Conservation (phyloP, 2,113 vertebrate species). For the Cyprinus carpio region DNA sequence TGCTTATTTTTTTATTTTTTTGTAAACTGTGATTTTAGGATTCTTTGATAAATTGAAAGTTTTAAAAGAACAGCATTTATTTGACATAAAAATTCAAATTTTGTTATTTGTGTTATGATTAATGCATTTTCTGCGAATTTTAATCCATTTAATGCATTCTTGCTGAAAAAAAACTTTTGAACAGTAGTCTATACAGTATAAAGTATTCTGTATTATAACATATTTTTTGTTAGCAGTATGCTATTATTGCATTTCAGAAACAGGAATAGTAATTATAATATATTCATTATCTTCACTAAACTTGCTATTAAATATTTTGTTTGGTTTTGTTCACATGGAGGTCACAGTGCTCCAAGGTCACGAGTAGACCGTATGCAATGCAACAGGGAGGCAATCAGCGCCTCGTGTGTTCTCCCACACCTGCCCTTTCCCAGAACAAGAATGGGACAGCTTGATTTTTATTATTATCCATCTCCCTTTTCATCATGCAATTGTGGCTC, state of each 20-base stretch:
- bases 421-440: slow-evolving; percentile 28
- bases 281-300: slow-evolving; percentile 8
- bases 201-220: not conserved
- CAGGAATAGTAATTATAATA: not conserved
- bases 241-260: not conserved
- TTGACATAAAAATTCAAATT: not conserved
- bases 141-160: not conserved
- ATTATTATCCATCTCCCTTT: slow-evolving; percentile 52
- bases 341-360: slow-evolving; percentile 32
- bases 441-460: slow-evolving; percentile 50
- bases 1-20: not conserved
- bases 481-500: slow-evolving; percentile 32
- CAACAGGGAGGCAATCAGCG: slow-evolving; percentile 36
- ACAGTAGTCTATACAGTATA: not conserved
- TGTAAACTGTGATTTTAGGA: not conserved
- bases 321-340: slow-evolving; percentile 3
- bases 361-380: not conserved
- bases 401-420: slow-evolving; percentile 7
- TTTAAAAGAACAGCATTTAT: not conserved
- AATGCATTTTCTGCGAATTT: not conserved
- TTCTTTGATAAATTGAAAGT: not conserved
- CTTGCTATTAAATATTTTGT: not conserved
- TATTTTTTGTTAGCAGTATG: not conserved
- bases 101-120: not conserved
- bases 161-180: not conserved